phyloP scores from a whole-genome alignment of 2,797 vertebrate species.

The Amazona ochrocephala region DNA sequence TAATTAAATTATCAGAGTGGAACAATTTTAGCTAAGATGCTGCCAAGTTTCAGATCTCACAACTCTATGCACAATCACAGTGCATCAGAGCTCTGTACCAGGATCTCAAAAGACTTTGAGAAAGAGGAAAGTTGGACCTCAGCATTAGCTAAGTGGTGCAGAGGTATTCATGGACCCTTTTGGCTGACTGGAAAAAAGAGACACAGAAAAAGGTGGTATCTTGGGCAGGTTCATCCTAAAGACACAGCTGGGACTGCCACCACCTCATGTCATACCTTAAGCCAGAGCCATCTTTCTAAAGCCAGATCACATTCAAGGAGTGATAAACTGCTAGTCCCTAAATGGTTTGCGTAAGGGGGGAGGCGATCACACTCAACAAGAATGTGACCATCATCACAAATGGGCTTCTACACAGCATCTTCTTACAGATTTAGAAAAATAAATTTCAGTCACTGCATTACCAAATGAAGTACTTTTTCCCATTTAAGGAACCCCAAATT shows the following conservation, averaged over 20 bases:
- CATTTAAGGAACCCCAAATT: background rate
- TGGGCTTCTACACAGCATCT: background rate
- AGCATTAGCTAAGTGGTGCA: background rate
- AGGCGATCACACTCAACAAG: background rate
- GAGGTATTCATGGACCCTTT: background rate
- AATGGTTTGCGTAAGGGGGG: background rate
- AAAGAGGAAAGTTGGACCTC: background rate
- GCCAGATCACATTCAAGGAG: background rate
- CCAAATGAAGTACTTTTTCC: background rate
- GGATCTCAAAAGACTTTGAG: background rate
- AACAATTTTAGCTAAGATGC: constrained; percentile 57
- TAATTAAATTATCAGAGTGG: constrained; percentile 73
- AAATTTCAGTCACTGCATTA: background rate
- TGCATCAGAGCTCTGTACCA: background rate
- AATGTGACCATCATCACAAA: background rate
- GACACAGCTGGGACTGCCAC: background rate
- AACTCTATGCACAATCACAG: background rate
- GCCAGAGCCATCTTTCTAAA: background rate
- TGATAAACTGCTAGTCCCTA: background rate
- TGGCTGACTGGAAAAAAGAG: background rate
- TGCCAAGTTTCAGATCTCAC: constrained; percentile 49
- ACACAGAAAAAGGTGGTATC: background rate
- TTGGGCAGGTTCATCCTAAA: background rate
- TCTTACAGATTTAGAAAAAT: constrained; percentile 6
- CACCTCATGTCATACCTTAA: background rate